Evolutionary conservation across 2,888 invertebrate genomes (phyloP).

Genomic region (Stenodema calcarata): DNA sequence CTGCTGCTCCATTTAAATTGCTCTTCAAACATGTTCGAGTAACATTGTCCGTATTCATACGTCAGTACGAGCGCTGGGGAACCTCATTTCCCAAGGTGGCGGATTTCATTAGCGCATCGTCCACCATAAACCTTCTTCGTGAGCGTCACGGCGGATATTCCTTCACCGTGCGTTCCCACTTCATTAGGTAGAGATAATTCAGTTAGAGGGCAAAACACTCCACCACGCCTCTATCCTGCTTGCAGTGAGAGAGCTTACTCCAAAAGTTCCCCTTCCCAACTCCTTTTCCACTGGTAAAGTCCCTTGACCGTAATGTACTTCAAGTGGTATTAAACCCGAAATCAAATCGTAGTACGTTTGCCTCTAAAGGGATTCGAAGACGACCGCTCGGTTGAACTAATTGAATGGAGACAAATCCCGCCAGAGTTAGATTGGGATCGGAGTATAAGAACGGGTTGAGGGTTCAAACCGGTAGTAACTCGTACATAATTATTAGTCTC

Average conservation of each 20-base stretch:
- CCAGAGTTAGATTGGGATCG: too few species aligned
- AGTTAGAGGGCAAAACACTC: not conserved
- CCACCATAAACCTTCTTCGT: not conserved
- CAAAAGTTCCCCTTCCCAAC: not conserved
- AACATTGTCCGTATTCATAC: too few species aligned
- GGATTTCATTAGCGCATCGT: not conserved
- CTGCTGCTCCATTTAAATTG: too few species aligned
- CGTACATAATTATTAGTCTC: too few species aligned
- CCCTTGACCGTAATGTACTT: not conserved
- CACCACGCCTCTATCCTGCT: not conserved
- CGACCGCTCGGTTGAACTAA: not conserved
- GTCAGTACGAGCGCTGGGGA: not conserved
- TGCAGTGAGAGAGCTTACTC: not conserved
- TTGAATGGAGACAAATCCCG: not conserved
- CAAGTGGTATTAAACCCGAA: not conserved
- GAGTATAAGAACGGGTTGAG: too few species aligned
- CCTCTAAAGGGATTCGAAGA: not conserved
- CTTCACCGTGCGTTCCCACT: not conserved
- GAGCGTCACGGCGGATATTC: not conserved
- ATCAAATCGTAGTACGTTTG: not conserved
- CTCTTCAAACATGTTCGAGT: too few species aligned
- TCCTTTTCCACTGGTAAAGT: not conserved
- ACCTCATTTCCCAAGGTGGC: not conserved
- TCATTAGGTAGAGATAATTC: conserved; percentile 10
- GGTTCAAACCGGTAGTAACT: too few species aligned